phyloP scores from a whole-genome alignment of 2,888 invertebrate genomes.

The Loripinus fragilis region DNA sequence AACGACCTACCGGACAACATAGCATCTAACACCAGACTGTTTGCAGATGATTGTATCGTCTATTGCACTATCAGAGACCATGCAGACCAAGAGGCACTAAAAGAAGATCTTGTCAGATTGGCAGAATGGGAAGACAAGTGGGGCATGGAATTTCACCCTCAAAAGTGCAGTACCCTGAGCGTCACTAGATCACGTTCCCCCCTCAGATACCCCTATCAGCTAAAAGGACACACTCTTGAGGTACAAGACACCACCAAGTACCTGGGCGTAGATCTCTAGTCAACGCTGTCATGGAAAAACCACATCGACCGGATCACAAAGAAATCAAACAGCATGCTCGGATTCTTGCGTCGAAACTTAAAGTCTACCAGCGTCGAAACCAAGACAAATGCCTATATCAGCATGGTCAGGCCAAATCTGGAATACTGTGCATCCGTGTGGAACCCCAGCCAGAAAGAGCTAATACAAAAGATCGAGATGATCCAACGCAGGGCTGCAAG shows the following conservation, averaged over 20 bases:
- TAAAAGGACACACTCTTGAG: background rate
- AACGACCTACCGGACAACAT: conserved; percentile 21
- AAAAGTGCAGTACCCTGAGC: conserved; percentile 23
- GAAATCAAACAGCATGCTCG: too few species aligned
- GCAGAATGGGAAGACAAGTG: background rate
- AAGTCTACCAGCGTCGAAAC: too few species aligned
- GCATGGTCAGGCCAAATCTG: too few species aligned
- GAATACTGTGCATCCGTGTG: too few species aligned
- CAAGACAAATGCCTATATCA: too few species aligned
- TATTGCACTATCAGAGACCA: conserved; percentile 2
- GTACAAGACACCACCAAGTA: background rate
- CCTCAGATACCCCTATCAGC: background rate
- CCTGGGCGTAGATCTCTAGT: too few species aligned
- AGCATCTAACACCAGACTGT: background rate
- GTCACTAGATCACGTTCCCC: background rate
- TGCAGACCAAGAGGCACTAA: background rate
- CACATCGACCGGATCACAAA: too few species aligned
- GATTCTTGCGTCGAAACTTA: too few species aligned
- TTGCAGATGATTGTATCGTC: conserved; percentile 18
- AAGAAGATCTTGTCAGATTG: background rate
- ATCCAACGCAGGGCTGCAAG: too few species aligned
- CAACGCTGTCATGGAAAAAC: too few species aligned
- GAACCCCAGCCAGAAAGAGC: too few species aligned
- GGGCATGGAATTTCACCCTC: conserved; percentile 25
- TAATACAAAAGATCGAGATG: too few species aligned